Evolutionary conservation across 2,797 vertebrate genomes (phyloP).

Genomic region (Sebastes oblongus): DNA sequence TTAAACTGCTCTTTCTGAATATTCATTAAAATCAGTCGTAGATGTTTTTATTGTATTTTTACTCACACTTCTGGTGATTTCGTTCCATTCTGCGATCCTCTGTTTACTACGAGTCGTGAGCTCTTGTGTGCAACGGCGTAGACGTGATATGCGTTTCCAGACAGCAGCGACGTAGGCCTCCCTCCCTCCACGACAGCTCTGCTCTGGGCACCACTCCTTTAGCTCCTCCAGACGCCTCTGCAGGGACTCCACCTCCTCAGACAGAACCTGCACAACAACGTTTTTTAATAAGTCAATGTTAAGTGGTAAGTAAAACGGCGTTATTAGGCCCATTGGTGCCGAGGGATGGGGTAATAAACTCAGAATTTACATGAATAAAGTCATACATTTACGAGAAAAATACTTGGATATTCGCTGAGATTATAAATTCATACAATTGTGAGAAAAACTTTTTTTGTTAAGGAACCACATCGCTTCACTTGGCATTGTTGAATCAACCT

Average conservation of each 20-base stretch:
- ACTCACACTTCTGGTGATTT: slow-evolving; percentile 85
- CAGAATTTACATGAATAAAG: not conserved
- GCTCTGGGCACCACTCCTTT: slow-evolving; percentile 78
- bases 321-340: not conserved
- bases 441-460: no score
- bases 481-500: no score
- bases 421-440: no score
- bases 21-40: not conserved
- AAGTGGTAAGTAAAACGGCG: not conserved
- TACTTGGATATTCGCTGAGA: no score
- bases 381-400: no score
- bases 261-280: slow-evolving; percentile 62
- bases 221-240: slow-evolving; percentile 56
- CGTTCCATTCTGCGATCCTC: slow-evolving; percentile 85
- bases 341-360: not conserved
- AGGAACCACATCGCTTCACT: no score
- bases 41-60: not conserved
- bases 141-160: slow-evolving; percentile 80
- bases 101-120: slow-evolving; percentile 80
- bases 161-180: slow-evolving; percentile 56
- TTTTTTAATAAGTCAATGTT: not conserved
- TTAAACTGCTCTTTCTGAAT: not conserved
- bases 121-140: slow-evolving; percentile 72
- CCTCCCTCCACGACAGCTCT: slow-evolving; percentile 68
- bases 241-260: slow-evolving; percentile 56